phyloP scores from a whole-genome alignment of 2,888 invertebrate genomes.

The Chymomyza procnemis region DNA sequence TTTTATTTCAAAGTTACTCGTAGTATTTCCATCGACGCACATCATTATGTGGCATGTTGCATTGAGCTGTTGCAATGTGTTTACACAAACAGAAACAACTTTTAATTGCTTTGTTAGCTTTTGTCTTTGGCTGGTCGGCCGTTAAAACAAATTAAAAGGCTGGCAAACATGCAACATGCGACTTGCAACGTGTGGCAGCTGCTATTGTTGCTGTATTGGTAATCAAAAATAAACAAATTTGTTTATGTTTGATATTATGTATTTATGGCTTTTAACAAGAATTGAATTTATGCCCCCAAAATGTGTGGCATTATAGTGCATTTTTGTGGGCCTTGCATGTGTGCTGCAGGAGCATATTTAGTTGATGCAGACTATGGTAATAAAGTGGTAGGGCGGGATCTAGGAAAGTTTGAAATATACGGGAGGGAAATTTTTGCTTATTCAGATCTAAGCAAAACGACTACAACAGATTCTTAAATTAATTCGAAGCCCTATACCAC shows the following conservation, averaged over 20 bases:
- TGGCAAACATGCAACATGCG: conserved; percentile 17
- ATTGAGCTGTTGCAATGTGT: not conserved
- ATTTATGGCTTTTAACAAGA: conserved; percentile 46
- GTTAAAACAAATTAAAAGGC: not conserved
- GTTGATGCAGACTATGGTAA: no score
- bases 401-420: no score
- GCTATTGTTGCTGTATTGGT: conserved; percentile 4
- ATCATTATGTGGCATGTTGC: not conserved
- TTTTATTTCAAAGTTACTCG: conserved; percentile 8
- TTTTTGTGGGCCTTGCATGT: not conserved
- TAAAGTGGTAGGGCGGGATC: no score
- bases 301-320: conserved; percentile 20
- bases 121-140: conserved; percentile 7
- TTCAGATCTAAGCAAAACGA: no score
- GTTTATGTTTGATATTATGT: conserved; percentile 19
- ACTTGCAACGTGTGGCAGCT: not conserved
- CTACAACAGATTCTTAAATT: no score
- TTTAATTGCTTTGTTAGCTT: conserved; percentile 34
- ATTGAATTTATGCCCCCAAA: conserved; percentile 46
- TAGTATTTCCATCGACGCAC: conserved; percentile 16
- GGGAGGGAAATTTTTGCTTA: no score
- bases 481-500: no score
- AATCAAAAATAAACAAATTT: conserved; percentile 35
- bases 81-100: conserved; percentile 9
- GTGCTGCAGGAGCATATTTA: not conserved